phyloP scores from a whole-genome alignment of 2,888 invertebrate species.

The Oscheius sp. region DNA sequence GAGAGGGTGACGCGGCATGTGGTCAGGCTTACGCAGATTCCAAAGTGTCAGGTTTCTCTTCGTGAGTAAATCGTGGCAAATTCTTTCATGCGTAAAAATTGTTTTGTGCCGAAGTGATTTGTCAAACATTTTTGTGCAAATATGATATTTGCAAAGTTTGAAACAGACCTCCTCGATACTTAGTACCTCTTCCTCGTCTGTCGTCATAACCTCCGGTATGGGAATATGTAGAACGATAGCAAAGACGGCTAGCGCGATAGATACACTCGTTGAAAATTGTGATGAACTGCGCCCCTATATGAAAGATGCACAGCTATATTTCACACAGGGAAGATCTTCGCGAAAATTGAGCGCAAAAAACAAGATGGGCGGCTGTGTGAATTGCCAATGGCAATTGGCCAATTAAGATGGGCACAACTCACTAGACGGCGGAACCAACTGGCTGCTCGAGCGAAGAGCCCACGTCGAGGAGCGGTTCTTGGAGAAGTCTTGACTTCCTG shows the following conservation, averaged over 20 bases:
- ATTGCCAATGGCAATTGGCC: conserved; percentile 1
- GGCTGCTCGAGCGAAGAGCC: not conserved
- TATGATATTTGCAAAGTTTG: no score
- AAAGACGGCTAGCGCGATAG: not conserved
- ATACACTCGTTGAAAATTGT: not conserved
- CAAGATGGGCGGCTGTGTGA: not conserved
- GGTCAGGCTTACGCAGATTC: no score
- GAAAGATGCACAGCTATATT: no score
- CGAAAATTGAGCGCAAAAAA: conserved; percentile 10
- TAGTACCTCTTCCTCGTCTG: no score
- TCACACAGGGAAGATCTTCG: no score
- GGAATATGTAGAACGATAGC: conserved; percentile 2
- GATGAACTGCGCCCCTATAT: not conserved
- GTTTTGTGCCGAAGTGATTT: no score
- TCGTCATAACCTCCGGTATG: not conserved
- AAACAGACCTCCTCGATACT: no score
- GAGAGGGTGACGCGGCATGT: no score
- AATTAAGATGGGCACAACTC: conserved; percentile 13
- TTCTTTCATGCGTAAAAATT: no score
- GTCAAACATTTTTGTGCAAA: no score
- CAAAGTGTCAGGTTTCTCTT: no score
- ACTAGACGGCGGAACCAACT: conserved; percentile 15
- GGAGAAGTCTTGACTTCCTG: not conserved
- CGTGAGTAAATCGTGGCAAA: no score
- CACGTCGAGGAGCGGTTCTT: not conserved